Conservation (phyloP, 2,113 vertebrate genomes). For the Lophochroa leadbeateri region DNA sequence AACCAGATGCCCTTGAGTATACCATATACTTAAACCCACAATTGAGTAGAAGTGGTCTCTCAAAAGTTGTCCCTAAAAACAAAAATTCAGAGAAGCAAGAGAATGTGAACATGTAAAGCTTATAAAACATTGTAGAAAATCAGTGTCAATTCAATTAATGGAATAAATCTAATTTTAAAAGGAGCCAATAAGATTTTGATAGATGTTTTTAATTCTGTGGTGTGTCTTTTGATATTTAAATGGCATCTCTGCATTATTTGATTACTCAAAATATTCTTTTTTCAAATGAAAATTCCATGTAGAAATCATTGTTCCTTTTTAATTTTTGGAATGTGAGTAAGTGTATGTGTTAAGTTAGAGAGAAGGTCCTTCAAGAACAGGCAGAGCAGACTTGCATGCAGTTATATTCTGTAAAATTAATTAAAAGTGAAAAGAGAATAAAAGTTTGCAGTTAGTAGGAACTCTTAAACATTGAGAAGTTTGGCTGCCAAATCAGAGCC, state of each 20-base stretch:
- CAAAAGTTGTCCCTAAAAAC: not conserved
- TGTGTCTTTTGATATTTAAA: not conserved
- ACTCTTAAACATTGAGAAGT: not conserved
- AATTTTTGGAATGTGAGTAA: not conserved
- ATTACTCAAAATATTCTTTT: not conserved
- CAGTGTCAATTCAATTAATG: not conserved
- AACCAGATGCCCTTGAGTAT: fast-evolving
- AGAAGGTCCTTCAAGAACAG: not conserved
- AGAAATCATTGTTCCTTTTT: not conserved
- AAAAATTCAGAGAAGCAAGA: not conserved
- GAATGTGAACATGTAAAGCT: not conserved
- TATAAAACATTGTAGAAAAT: not conserved
- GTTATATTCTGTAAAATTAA: not conserved
- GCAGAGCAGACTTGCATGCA: not conserved
- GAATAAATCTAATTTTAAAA: not conserved
- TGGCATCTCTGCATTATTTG: not conserved
- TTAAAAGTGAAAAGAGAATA: not conserved
- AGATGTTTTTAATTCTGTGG: not conserved
- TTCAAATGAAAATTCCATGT: not conserved
- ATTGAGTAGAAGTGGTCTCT: not conserved
- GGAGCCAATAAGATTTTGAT: not conserved
- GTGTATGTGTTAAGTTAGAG: not conserved
- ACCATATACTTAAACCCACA: fast-evolving
- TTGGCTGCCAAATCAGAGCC: not conserved
- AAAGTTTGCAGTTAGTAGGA: not conserved